Conservation (phyloP, 2,113 vertebrate genomes). For the Phalacrocorax aristotelis region DNA sequence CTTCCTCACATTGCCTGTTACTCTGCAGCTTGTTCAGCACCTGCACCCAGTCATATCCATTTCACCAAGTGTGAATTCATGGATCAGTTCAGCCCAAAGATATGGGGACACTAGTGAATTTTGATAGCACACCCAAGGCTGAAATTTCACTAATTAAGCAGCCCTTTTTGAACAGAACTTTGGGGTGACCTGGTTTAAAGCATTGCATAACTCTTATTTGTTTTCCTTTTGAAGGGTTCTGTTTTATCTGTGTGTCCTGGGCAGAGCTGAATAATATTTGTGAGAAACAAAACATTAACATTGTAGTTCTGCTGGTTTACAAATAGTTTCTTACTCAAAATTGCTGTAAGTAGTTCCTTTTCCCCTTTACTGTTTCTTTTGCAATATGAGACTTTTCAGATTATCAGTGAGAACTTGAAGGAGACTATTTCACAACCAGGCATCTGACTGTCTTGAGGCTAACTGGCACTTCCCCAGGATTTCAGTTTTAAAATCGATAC, state of each 20-base stretch:
- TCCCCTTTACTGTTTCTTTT: background rate
- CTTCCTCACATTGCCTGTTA: background rate
- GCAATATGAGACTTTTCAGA: background rate
- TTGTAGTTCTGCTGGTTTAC: background rate
- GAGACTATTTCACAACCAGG: background rate
- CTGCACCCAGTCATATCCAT: rapidly evolving
- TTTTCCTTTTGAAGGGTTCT: background rate
- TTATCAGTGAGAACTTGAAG: background rate
- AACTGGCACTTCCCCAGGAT: background rate
- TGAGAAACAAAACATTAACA: background rate
- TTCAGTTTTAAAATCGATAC: background rate
- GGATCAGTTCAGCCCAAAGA: background rate
- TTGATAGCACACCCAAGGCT: background rate
- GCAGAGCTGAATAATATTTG: background rate
- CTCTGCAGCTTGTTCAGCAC: background rate
- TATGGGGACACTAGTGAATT: background rate
- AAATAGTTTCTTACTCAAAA: background rate
- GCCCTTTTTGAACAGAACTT: background rate
- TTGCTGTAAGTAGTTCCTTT: background rate
- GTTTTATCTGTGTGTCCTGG: background rate
- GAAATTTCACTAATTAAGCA: background rate
- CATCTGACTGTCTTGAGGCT: background rate
- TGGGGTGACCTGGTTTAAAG: background rate
- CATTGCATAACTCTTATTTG: background rate
- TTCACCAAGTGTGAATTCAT: background rate